Evolutionary conservation across 2,888 invertebrate species (phyloP), one percentile per base, ranked within the genome.

Genomic region (Drosophila pullipes): DNA sequence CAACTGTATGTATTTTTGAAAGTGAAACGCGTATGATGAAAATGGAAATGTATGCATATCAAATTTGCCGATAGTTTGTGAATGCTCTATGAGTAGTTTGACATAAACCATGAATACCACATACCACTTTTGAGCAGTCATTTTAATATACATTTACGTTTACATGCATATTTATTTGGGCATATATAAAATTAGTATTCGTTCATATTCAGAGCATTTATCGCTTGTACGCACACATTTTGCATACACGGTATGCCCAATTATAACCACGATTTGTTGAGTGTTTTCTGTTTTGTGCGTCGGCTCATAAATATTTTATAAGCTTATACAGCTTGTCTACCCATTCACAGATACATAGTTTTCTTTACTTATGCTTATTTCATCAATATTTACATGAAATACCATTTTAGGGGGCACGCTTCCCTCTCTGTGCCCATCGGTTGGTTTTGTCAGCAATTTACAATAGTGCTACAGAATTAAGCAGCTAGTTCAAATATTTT

Each of bases 281-380:
- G 18, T 55, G 35, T 18, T 47, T 74, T 52, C 31, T 59, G 52
- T 7, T 25, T 74, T 59, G 41, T 52, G 55, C 59, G 49, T 37
- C 30, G 30, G 44, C 64, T 85, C 72, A 83, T 81, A 70, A 79
- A 81, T 83, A 83, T 85, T 83, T 74, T 57, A 83, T 81, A 60
- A 79, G 79, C 35, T 44, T 47, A 69, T 35, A 41, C 55, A 57
- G 31, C 44, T 35, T 41, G 50, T 31, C 16, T 37, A 39, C 30
- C 53, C n/a, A 44, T 35, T 28, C 35, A 25, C 31, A 13, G 18
- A 41, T 35, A 25, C 10, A 39, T 53, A 25, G 66, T 30, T 22
- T 22, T 47, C 1, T 22, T 4, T 22, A 47, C 7, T 22, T 41
- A 13, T 44, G 63, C 39, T 25, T 28, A 58, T 41, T n/a, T 47